phyloP scores from a whole-genome alignment of 2,888 invertebrate species.

The Escarpia spicata region DNA sequence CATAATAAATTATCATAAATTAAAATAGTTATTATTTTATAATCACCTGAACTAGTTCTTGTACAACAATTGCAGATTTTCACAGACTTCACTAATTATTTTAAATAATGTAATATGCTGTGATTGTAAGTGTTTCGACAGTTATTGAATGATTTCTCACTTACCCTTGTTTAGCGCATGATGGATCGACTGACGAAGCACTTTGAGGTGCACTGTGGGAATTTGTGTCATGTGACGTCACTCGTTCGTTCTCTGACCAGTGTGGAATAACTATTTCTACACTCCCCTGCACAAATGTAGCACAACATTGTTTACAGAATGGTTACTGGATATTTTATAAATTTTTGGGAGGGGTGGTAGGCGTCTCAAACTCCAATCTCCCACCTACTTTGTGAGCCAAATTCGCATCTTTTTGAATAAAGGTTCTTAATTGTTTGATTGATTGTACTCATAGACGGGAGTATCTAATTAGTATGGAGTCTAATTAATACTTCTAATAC shows the following conservation, averaged over 20 bases:
- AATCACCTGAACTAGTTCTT: no score
- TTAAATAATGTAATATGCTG: not conserved
- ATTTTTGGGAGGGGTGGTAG: no score
- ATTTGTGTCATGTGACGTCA: not conserved
- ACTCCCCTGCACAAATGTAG: not conserved
- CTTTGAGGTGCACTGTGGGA: not conserved
- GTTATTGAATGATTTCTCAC: not conserved
- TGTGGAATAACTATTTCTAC: not conserved
- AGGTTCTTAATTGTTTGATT: no score
- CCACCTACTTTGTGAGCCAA: no score
- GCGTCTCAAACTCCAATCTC: no score
- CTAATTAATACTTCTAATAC: no score
- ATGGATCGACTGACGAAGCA: not conserved
- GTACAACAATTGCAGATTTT: no score
- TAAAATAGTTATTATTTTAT: no score
- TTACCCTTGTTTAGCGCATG: not conserved
- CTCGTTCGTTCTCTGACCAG: not conserved
- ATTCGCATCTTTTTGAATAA: no score
- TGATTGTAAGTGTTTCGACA: not conserved
- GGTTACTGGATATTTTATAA: not conserved
- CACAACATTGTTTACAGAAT: not conserved
- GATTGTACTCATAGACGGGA: no score
- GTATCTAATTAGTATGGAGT: no score
- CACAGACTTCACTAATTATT: not conserved
- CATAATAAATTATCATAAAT: no score